Evolutionary conservation across 2,113 vertebrate species (phyloP), one percentile per base, ranked within the genome.

Genomic region (Lampris megalopsis): DNA sequence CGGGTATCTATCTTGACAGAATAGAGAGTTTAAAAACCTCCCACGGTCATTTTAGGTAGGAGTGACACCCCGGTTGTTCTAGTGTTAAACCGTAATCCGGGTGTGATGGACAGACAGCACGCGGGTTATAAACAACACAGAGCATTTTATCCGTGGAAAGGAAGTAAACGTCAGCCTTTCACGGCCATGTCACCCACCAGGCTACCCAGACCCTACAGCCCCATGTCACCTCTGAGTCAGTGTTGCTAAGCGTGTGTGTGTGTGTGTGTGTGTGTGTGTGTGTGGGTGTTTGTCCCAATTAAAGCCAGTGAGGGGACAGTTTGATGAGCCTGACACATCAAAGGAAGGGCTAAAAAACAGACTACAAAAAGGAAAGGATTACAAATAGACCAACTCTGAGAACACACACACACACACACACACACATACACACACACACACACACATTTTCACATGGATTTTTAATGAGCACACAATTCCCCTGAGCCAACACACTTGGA

Each of bases 391-490:
- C 0, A 1, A 63, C 9, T n/a, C 0, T 1, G 58, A 13, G 40
- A 54, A 59, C n/a, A 66, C 36, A 1, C 9, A 11, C 43, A 4
- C 42, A 54, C 47, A 13, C 24, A 56, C 42, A 48, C 61, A 35
- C 66, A 36, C 40, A 37, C 48, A 10, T 42, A 66, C 57, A 45
- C 40, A 7, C 9, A 63, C 49, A 13, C 13, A 11, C 10, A 57
- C 65, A 66, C 37, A 54, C 13, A 10, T 24, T 63, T 74, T 9
- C 69, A 60, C 73, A 84, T 79, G 53, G 59, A 80, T 84, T 62
- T 83, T 87, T 83, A 72, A 90, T 81, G 67, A 75, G 53, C 5
- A 54, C 57, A 37, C 66, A 24, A 10, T 70, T 77, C 78, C 78
- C 84, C n/a, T 36, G 67, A 72, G 83, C 59, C 11, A 67, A 77